Conservation (phyloP, 2,113 vertebrate genomes). For the Strix aluco region DNA sequence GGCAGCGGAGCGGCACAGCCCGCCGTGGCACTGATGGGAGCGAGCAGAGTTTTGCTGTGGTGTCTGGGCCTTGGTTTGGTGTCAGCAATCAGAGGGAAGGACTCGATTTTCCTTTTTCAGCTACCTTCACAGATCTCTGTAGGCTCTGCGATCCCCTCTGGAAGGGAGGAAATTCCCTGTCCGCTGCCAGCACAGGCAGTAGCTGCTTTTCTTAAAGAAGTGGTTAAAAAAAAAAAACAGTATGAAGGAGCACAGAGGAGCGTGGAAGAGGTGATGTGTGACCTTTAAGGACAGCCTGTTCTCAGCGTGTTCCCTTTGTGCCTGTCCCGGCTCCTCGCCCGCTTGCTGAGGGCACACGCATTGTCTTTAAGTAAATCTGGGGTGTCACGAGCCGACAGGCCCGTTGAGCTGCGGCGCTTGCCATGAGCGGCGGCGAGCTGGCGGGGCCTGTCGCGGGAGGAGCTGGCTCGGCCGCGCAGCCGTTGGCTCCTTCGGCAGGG, state of each 20-base stretch:
- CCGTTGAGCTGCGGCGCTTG: fast-evolving
- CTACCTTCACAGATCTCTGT: too few species aligned
- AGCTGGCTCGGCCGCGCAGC: not conserved
- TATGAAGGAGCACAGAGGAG: not conserved
- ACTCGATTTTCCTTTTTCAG: not conserved
- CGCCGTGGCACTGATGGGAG: too few species aligned
- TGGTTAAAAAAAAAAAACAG: not conserved
- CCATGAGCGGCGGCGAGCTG: not conserved
- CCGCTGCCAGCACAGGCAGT: not conserved
- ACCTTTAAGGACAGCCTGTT: not conserved
- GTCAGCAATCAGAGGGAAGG: not conserved
- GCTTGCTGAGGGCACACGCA: not conserved
- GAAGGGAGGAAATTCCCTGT: not conserved
- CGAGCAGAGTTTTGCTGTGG: not conserved
- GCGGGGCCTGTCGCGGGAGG: too few species aligned
- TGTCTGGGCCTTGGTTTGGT: not conserved
- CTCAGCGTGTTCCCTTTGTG: not conserved
- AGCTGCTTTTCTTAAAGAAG: not conserved
- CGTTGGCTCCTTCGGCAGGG: fast-evolving
- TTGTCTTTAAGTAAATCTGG: not conserved
- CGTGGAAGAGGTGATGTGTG: not conserved
- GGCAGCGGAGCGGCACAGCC: not conserved
- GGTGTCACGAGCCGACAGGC: fast-evolving
- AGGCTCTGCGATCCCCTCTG: not conserved
- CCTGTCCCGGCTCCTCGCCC: not conserved